A percentile compares a stretch with the other conserved stretches of the same genome.
phyloP scores from a whole-genome alignment of 2,797 vertebrate genomes.

The Eurystomus glaucurus region DNA sequence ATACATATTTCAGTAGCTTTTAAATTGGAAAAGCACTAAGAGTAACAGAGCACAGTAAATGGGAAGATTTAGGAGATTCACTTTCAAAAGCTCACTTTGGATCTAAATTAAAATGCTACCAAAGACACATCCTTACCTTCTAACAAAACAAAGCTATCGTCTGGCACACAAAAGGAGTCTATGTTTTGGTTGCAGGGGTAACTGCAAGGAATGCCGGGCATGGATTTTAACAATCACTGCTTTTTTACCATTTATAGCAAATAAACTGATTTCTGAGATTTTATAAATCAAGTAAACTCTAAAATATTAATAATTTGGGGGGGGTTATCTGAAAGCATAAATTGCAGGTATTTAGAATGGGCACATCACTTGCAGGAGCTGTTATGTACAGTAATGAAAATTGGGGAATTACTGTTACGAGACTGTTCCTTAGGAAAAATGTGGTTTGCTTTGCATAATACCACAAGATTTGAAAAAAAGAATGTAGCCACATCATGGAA shows the following conservation, averaged over 20 bases:
- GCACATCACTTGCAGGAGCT: neutral
- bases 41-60: neutral
- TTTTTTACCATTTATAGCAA: neutral
- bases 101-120: neutral
- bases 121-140: neutral
- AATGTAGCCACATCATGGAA: neutral
- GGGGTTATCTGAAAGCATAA: neutral
- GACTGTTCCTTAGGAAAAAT: neutral
- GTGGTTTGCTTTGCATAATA: neutral
- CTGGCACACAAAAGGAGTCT: neutral
- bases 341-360: neutral
- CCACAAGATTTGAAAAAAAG: neutral
- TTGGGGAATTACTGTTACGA: neutral
- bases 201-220: neutral
- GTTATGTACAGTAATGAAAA: neutral
- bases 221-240: neutral
- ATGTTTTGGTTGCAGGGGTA: rapidly evolving
- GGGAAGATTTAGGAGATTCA: neutral
- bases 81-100: neutral
- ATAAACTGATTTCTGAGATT: neutral
- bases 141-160: neutral
- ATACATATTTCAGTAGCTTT: neutral
- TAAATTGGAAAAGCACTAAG: neutral
- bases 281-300: neutral
- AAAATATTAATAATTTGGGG: neutral